Evolutionary conservation across 2,888 invertebrate genomes (phyloP), one percentile per base, ranked within the genome.

Genomic region (Apotomis betuletana): DNA sequence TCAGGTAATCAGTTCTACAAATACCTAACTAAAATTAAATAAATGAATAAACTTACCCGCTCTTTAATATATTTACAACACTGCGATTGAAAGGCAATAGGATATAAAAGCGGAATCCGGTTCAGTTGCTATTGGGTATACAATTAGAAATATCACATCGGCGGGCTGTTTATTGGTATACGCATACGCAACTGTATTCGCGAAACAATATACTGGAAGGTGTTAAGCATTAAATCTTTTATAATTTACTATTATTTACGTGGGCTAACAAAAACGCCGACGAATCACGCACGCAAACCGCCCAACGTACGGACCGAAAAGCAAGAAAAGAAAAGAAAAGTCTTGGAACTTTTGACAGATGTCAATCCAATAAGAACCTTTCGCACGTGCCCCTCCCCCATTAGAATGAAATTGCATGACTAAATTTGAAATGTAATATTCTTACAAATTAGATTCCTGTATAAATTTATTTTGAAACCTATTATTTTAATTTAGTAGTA

Each of bases 61-160:
- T 58, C 13, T 58, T 46, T 52, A 67, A 71, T 61, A 44, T 57
- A 41, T 62, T 57, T 57, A 55, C 52, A 59, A 62, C 54, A 15
- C 36, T 63, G 58, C 62, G 62, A 72, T 68, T 63, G 58, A 59
- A 72, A 44, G 58, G 57, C 61, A 68, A 63, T 68, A 62, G 62
- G 68, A 72, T 72, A 61, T 52, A 57, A 71, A 71, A 67, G 59
- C 59, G 46, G 68, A 72, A 63, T 68, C 72, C 62, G 72, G 67
- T 72, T 72, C 67, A 72, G 63, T 59, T 62, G 57, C 61, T 67
- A 58, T 71, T 58, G 57, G 58, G 38, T 44, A 38, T 67, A 72
- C 67, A 72, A 68, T 68, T 68, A 68, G 44, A 72, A 72, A 68
- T 59, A 63, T 67, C 62, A 67, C 68, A 65, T 63, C 68, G 52